Evolutionary conservation across 2,113 vertebrate genomes (phyloP).

Genomic region (Corythornis vintsioides): DNA sequence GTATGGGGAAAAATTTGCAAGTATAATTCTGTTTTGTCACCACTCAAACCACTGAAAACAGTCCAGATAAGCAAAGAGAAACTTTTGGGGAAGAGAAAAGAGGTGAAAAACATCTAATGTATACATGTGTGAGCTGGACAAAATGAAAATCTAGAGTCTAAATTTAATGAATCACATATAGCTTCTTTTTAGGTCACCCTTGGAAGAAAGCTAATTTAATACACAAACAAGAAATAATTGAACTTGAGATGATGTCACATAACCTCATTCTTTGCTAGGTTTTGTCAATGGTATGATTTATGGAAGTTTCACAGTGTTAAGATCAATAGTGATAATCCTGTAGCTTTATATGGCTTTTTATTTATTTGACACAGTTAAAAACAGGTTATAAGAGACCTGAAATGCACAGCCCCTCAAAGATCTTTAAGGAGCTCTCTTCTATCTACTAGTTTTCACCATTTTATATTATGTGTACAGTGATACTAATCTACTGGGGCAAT

Average conservation of each 20-base stretch:
- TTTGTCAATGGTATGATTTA: background rate
- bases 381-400: rapidly evolving
- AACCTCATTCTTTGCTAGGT: background rate
- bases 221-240: background rate
- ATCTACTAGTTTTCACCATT: background rate
- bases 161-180: background rate
- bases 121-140: background rate
- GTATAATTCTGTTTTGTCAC: conserved; percentile 31
- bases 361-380: background rate
- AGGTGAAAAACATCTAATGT: background rate
- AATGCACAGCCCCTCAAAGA: background rate
- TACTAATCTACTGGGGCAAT: background rate
- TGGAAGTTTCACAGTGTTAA: background rate
- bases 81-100: background rate
- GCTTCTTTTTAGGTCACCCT: background rate
- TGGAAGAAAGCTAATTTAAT: background rate
- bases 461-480: background rate
- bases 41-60: background rate
- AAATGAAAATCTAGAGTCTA: background rate
- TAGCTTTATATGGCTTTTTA: background rate
- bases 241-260: background rate
- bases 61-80: background rate
- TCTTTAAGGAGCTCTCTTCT: background rate
- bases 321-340: background rate
- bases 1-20: conserved; percentile 14